Conservation (phyloP, 2,113 vertebrate genomes). For the Sisor rabdophorus region DNA sequence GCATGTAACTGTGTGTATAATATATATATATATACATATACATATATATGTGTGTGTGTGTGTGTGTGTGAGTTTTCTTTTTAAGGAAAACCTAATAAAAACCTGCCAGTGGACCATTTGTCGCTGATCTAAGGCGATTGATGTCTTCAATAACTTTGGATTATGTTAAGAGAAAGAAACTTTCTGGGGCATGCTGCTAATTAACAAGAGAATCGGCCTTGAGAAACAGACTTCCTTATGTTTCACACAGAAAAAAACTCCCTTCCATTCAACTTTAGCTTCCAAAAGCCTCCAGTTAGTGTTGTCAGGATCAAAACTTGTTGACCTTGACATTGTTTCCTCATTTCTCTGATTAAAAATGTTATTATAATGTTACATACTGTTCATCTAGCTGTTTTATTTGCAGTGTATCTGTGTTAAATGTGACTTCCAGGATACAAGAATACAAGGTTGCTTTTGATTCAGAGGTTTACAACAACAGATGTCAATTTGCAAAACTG, state of each 20-base stretch:
- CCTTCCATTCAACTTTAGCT: constrained; percentile 6
- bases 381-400: neutral
- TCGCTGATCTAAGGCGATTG: constrained; percentile 46
- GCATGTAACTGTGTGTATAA: constrained; percentile 29
- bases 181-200: constrained; percentile 34
- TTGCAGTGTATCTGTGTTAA: neutral
- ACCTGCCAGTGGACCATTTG: constrained; percentile 33
- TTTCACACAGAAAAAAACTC: neutral
- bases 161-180: constrained; percentile 37
- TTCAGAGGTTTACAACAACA: neutral
- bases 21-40: constrained; percentile 16
- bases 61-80: constrained; percentile 45
- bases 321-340: neutral
- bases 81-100: constrained; percentile 43
- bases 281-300: constrained; percentile 10
- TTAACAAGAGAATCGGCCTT: constrained; percentile 48
- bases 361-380: too few relatives aligned
- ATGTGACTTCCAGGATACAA: neutral
- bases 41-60: constrained; percentile 27
- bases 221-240: constrained; percentile 24
- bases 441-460: neutral
- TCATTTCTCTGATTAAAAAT: neutral
- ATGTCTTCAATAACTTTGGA: constrained; percentile 44
- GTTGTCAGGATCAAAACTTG: neutral
- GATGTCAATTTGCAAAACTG: neutral